These are phyloP conservation scores for Bubalus kerabau DNA, from an alignment of 2,113 vertebrate species.

Conservation along the genomic window DNA sequence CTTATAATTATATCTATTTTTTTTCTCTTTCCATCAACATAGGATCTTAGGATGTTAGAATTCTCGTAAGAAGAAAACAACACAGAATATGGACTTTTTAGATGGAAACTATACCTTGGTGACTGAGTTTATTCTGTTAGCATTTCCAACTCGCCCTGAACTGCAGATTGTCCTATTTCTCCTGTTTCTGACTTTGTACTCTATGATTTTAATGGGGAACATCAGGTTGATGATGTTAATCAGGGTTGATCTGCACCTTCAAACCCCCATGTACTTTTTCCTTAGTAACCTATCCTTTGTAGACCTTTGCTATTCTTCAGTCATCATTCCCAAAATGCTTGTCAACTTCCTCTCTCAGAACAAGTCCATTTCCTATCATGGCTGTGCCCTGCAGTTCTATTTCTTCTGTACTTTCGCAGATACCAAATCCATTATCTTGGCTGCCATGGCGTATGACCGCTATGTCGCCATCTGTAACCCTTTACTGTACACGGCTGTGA, in stretches of 20 bases:
- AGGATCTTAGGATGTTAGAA: no score
- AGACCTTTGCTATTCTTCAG: constrained; percentile 14
- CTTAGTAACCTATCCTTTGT: constrained; percentile 42
- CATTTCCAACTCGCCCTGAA: not conserved
- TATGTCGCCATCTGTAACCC: not conserved
- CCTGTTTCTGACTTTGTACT: not conserved
- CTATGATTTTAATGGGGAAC: constrained; percentile 43
- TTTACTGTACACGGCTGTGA: not conserved
- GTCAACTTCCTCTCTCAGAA: not conserved
- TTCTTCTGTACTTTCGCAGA: constrained; percentile 40
- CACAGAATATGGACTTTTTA: no score
- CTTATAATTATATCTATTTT: no score
- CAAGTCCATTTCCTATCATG: constrained; percentile 9
- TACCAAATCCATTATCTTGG: constrained; percentile 43
- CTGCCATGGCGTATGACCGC: not conserved
- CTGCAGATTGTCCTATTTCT: constrained; percentile 30
- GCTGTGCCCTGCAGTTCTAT: constrained; percentile 21
- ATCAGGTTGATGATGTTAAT: constrained; percentile 50
- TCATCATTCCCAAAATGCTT: constrained; percentile 33
- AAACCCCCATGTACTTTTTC: constrained; percentile 48
- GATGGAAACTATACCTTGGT: no score
- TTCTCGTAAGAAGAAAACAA: no score
- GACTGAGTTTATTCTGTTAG: constrained; percentile 32
- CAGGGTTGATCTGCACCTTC: not conserved
- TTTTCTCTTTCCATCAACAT: no score